Base-by-base conservation (phyloP, 2,888 invertebrate species). In the Scotopteryx bipunctaria region DNA sequence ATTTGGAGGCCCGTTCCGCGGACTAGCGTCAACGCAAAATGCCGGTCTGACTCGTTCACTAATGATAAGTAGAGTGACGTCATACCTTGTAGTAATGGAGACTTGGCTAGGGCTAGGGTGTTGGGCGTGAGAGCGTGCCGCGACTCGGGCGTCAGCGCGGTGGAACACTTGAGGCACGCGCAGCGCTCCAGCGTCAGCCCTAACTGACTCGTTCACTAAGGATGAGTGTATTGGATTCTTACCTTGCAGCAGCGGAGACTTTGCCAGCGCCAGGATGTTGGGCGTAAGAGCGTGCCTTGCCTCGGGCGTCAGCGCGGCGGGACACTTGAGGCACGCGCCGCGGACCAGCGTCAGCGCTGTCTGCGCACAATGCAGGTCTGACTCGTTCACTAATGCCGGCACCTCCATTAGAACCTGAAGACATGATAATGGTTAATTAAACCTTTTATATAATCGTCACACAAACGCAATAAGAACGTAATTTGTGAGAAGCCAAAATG, bases 331-430 rank as follows among this genome's bases (percentile, higher is more conserved):
- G 42, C 96, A 96, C 29, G 97, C 95, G 43, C 96, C 94, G 57
- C 96, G 96, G 45, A 98, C 91, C 42, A 98, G 91, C 45, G 94
- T 93, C 54, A 98, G 91, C 15, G 97, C 96, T 69, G 96, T 93
- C 88, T 99, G 99, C 37, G 99, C 98, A 66, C 99, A 98, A 84
- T 99, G 98, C 57, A 99, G 91, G 90, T 99, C 99, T 32, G 96
- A 93, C 85, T 99, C 99, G 70, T 94, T 96, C 60, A 99, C 93
- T 42, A 99, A 91, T 6, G 97, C 94, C 5, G 98, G 97, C 69
- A 99, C 92, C 85, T 99, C 99, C 47, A 94, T 92, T 71, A 98
- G 94, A 37, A 98, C 95, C 91, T 94, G 64, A 13, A 31, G 1
- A 33, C 1, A 21, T 5, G 23, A 11, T n/a, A n/a, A 37, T 5